Evolutionary conservation across 2,888 invertebrate species (phyloP).

Genomic region (Aromia moschata): DNA sequence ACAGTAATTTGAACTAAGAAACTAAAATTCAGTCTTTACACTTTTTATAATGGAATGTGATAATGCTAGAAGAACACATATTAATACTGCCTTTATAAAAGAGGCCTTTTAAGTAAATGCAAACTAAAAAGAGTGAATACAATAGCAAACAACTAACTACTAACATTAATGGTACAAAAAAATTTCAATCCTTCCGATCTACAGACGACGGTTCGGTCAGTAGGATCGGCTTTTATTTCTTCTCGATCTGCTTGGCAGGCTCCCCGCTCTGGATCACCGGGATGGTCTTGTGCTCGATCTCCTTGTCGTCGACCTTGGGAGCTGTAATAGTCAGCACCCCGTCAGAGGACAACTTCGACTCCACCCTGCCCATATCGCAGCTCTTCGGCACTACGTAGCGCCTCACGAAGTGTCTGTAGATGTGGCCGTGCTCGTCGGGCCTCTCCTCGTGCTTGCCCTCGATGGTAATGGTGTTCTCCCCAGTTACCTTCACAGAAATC

Average conservation of each 20-base stretch:
- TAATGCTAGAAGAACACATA: no score
- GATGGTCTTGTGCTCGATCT: slow-evolving; percentile 28
- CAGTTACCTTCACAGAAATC: slow-evolving; percentile 59
- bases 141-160: no score
- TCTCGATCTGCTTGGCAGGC: slow-evolving; percentile 27
- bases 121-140: no score
- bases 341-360: slow-evolving; percentile 79
- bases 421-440: slow-evolving; percentile 77
- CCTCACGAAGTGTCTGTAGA: slow-evolving; percentile 80
- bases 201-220: no score
- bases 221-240: slow-evolving; percentile 20
- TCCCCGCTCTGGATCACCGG: slow-evolving; percentile 32
- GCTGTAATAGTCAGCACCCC: slow-evolving; percentile 77
- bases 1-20: no score
- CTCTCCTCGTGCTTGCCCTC: slow-evolving; percentile 84
- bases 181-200: no score
- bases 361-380: slow-evolving; percentile 75
- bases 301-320: slow-evolving; percentile 59
- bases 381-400: slow-evolving; percentile 79
- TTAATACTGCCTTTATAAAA: no score
- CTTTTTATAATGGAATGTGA: no score
- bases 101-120: no score
- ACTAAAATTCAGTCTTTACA: no score
- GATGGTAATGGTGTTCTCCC: slow-evolving; percentile 68
- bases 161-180: no score